Evolutionary conservation across 2,113 vertebrate genomes (phyloP), one percentile per base, ranked within the genome.

Genomic region (Chionomys nivalis): DNA sequence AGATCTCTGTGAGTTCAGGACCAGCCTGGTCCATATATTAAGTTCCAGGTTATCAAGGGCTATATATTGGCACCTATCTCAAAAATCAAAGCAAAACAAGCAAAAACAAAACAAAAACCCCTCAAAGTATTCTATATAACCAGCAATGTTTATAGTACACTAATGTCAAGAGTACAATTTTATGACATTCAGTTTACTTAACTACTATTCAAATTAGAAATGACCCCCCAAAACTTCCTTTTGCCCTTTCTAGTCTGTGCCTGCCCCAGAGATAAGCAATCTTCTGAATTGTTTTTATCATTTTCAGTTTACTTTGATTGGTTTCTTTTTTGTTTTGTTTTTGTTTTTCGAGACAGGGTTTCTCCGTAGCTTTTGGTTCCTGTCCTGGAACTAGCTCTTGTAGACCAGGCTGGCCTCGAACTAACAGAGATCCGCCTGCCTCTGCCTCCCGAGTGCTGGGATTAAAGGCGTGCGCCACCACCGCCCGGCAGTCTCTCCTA

Each of bases 291-390:
- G 55, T 88, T 76, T 49, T 87, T 95, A 83, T 83, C 44, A 85
- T 33, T n/a, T 61, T 47, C 36, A 28, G 0, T 90, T 76, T 96
- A 81, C 90, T 90, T 90, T 90, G 52, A 92, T 93, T 94, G 23
- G 52, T 14, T 90, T 78, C 39, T 90, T 91, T 55, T 55, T 17
- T 52, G 13, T 52, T 52, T 52, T 52, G 52, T 47, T 47, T 47
- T 49, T n/a, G n/a, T n/a, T 49, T 49, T 49, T 52, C 13, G 49
- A 52, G 49, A 52, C 49, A 52, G 49, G 13, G 13, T 52, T 52
- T 52, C 49, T 14, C 49, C 14, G 49, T 52, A 14, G 49, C 13
- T 52, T 52, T 52, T 52, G 49, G 49, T 3, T 12, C 49, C 49
- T 52, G 49, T 52, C 49, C 49, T 52, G 49, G 49, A 52, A 14